Evolutionary conservation across 1,140 invertebrate genomes (phyloP), one percentile per base, ranked within the genome.

Genomic region (Aphelenchoides avenae): DNA sequence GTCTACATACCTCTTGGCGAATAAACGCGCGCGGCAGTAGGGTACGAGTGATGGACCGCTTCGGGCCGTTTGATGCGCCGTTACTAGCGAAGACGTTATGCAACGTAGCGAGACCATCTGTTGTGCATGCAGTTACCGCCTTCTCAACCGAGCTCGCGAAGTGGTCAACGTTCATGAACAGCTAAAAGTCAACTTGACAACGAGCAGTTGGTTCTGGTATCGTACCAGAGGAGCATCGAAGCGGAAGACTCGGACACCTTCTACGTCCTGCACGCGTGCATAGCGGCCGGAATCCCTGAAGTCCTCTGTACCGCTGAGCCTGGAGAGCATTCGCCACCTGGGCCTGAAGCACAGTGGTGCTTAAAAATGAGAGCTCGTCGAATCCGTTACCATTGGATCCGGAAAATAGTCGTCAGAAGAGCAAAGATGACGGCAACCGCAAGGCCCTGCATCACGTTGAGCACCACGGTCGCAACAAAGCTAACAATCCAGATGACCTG

Each of bases 81-180:
- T n/a, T n/a, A n/a, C n/a, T n/a, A n/a, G n/a, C n/a, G n/a, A n/a
- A n/a, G n/a, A n/a, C n/a, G n/a, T n/a, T n/a, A n/a, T n/a, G n/a
- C n/a, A n/a, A n/a, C n/a, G n/a, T n/a, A n/a, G n/a, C n/a, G n/a
- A n/a, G n/a, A n/a, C n/a, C n/a, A n/a, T n/a, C n/a, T n/a, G n/a
- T n/a, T n/a, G n/a, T n/a, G n/a, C n/a, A n/a, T n/a, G n/a, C 15
- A 18, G 15, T 36, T 46, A 65, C 43, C 24, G 68, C 65, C 6
- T 43, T 27, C 13, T 65, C 39, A 22, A 68, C 53, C 1, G 65
- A 70, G 18, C 71, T 54, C 13, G 46, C 42, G 40, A 68, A 68
- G 41, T 71, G 67, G 20, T 68, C 65, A 29, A 70, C 65, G 44
- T 68, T 68, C n/a, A 62, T 71, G 52, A 66, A 68, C 29, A 68